Conservation (phyloP, 1,140 invertebrate species). For the Geopemphigus sp. region DNA sequence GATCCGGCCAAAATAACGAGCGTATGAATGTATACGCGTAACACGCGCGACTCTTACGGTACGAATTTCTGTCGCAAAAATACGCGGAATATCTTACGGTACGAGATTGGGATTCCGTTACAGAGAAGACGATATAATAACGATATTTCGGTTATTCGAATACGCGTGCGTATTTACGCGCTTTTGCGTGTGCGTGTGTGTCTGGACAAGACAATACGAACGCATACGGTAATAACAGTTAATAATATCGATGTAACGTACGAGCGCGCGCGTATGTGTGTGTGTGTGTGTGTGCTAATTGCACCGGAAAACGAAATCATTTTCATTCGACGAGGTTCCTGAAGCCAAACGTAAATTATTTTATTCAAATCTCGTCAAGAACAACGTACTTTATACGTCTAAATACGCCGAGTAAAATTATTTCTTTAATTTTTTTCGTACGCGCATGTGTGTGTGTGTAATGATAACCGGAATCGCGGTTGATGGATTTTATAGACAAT, state of each 20-base stretch:
- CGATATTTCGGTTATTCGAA: no score
- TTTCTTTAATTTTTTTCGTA: not conserved
- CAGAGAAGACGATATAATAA: no score
- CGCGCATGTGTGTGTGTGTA: not conserved
- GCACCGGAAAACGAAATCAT: not conserved
- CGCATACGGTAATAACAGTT: not conserved
- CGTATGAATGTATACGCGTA: no score
- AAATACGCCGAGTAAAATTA: not conserved
- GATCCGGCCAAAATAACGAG: no score
- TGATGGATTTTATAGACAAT: conserved; percentile 23
- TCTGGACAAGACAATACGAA: not conserved
- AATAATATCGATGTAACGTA: not conserved
- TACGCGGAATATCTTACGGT: no score
- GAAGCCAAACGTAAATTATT: conserved; percentile 22
- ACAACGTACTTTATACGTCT: no score
- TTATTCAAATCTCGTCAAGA: conserved; percentile 13
- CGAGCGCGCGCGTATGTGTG: no score
- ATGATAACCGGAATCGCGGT: conserved; percentile 24
- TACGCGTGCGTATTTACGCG: no score
- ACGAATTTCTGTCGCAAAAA: no score
- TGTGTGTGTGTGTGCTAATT: not conserved
- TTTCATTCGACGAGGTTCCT: not conserved
- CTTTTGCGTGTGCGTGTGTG: no score
- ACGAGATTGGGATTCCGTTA: no score
- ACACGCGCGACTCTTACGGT: no score